These are phyloP conservation scores for Stegastes partitus DNA, from an alignment of 2,113 vertebrate genomes.

Conservation along the genomic window DNA sequence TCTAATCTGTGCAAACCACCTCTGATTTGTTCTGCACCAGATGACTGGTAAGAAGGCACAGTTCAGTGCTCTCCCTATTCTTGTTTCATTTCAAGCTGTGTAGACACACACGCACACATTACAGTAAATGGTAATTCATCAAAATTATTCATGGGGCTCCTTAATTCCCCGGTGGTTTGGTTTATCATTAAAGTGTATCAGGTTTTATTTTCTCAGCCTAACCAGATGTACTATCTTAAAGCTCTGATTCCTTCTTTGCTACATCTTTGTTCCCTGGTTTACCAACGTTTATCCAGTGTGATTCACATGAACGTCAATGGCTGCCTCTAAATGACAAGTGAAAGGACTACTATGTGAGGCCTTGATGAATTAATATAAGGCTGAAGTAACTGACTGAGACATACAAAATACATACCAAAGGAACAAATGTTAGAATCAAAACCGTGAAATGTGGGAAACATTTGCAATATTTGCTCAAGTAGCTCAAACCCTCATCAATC, in stretches of 20 bases:
- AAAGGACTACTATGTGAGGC: neutral
- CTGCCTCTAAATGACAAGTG: slow-evolving; percentile 14
- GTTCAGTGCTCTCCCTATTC: slow-evolving; percentile 20
- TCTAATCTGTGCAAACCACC: slow-evolving; percentile 39
- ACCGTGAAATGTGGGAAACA: slow-evolving; percentile 34
- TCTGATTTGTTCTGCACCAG: slow-evolving; percentile 57
- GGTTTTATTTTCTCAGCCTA: slow-evolving; percentile 54
- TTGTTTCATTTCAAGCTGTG: slow-evolving; percentile 39
- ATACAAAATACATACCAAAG: slow-evolving; percentile 21
- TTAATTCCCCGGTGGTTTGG: slow-evolving; percentile 50
- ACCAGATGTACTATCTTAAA: slow-evolving; percentile 9
- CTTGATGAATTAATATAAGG: slow-evolving; percentile 11
- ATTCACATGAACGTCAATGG: slow-evolving; percentile 9
- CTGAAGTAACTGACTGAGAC: slow-evolving; percentile 19
- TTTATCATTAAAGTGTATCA: slow-evolving; percentile 64
- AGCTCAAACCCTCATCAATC: slow-evolving; percentile 38
- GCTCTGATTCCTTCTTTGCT: slow-evolving; percentile 7
- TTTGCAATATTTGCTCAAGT: slow-evolving; percentile 9
- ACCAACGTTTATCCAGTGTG: neutral
- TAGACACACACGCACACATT: slow-evolving; percentile 1
- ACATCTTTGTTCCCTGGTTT: slow-evolving; percentile 30
- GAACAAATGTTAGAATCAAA: slow-evolving; percentile 10
- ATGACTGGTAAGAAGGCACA: slow-evolving; percentile 29
- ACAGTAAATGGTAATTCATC: slow-evolving; percentile 21
- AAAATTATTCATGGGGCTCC: slow-evolving; percentile 64